These are phyloP conservation scores for Nothobranchius furzeri DNA, from an alignment of 2,113 vertebrate genomes.

Conservation along the genomic window DNA sequence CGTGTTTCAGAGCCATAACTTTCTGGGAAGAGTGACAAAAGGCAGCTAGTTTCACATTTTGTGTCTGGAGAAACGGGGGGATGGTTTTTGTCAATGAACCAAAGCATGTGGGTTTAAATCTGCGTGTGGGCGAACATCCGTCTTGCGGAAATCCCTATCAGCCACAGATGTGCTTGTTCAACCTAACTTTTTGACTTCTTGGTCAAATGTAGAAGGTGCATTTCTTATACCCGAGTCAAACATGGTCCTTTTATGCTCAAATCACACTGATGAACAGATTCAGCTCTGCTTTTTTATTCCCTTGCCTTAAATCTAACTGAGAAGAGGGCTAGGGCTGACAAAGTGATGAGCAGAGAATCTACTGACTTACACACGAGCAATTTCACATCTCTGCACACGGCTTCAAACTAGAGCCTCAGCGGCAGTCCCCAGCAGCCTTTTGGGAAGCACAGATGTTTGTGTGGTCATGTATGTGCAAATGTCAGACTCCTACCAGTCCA, in stretches of 20 bases:
- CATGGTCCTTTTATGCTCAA: not conserved
- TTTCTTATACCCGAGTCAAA: not conserved
- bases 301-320: conserved; percentile 9
- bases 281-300: conserved; percentile 10
- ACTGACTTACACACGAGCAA: conserved; percentile 50
- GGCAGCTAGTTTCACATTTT: conserved; percentile 19
- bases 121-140: not conserved
- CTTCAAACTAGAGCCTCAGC: conserved; percentile 34
- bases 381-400: conserved; percentile 50
- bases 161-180: conserved; percentile 9
- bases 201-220: not conserved
- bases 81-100: conserved; percentile 11
- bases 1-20: not conserved
- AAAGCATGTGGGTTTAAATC: not conserved
- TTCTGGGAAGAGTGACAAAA: not conserved
- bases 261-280: not conserved
- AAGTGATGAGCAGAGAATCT: conserved; percentile 44
- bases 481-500: not conserved
- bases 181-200: not conserved
- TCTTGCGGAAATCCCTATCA: conserved; percentile 1
- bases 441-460: conserved; percentile 5
- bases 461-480: conserved; percentile 13
- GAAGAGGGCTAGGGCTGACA: conserved; percentile 31
- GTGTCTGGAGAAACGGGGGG: not conserved
- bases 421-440: conserved; percentile 3